These are phyloP conservation scores for Corydoras maculifer DNA, from an alignment of 2,113 vertebrate genomes.

Conservation along the genomic window DNA sequence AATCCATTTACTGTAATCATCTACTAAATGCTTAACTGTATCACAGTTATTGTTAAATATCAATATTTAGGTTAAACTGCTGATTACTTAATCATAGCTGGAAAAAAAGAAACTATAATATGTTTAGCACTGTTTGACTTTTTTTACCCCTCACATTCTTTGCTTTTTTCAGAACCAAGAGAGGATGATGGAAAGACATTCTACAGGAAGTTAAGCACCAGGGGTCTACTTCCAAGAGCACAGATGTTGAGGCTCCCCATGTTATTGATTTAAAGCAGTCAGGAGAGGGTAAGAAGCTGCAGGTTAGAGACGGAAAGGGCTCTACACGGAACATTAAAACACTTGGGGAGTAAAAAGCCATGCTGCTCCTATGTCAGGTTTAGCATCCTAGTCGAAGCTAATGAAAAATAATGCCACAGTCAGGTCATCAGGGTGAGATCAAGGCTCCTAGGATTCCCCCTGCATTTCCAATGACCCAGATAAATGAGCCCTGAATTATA, in stretches of 20 bases:
- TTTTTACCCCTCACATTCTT: conserved; percentile 26
- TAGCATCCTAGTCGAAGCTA: conserved; percentile 56
- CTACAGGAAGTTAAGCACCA: conserved; percentile 28
- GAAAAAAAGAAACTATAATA: conserved; percentile 23
- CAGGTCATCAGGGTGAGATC: conserved; percentile 66
- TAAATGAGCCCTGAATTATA: conserved; percentile 57
- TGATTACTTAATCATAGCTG: conserved; percentile 26
- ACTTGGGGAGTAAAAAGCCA: conserved; percentile 27
- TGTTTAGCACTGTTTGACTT: conserved; percentile 26
- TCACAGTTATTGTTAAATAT: conserved; percentile 19
- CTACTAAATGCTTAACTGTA: neutral
- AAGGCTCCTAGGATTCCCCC: conserved; percentile 58
- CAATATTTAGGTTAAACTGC: conserved; percentile 6
- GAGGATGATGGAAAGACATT: conserved; percentile 37
- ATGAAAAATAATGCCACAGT: conserved; percentile 69
- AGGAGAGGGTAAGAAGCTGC: conserved; percentile 36
- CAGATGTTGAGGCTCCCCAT: conserved; percentile 50
- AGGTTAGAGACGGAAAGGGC: conserved; percentile 31
- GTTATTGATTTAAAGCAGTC: conserved; percentile 56
- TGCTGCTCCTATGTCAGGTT: conserved; percentile 27
- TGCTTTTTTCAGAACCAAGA: conserved; percentile 13
- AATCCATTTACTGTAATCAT: conserved; percentile 5
- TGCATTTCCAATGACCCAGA: conserved; percentile 60
- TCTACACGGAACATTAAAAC: conserved; percentile 49
- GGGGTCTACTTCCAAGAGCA: conserved; percentile 36